Evolutionary conservation across 2,797 vertebrate species (phyloP), one percentile per base, ranked within the genome.

Genomic region (Danio aesculapii): DNA sequence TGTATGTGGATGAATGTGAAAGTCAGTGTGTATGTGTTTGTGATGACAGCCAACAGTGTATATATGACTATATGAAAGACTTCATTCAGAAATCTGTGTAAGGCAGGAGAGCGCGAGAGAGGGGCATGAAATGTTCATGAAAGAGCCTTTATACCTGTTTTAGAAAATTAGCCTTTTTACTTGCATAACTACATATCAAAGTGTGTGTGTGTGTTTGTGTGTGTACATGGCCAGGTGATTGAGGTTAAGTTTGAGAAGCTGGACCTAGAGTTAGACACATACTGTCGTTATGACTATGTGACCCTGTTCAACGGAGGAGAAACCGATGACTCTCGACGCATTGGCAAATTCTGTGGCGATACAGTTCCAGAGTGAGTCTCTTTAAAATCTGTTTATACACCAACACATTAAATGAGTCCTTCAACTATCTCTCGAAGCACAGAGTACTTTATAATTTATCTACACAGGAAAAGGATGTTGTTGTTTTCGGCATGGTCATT

Each of bases 231-330:
- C 2, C 87, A 98, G 97, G 94, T 96, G 83, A 95, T 98, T 7
- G 93, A 94, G 74, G 89, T 98, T 82, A 95, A 94, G 67, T 98
- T 98, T 74, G 91, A 92, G 72, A 98, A 98, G 92, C 91, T 98
- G 85, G 96, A 97, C 19, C 81, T 98, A 87, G 97, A 98, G 87
- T 82, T 89, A 0, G 97, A 98, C 85, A 93, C 84, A 0, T 97
- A 97, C 88, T 98, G 97, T 84, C 96, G 97, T 19, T 98, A 97
- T 4, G 97, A 98, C 85, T 98, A 97, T 0, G 95, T 98, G 88
- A 95, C 96, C 0, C 87, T 97, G 67, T 98, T 97, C 85, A 96
- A 97, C 0, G 97, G 97, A 0, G 95, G 95, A 0, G 90, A 94
- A 82, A 93, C 47, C 0, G 95, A 97, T 9, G 94, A 96, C 67